phyloP scores from a whole-genome alignment of 2,888 invertebrate genomes.

The Nymphalis polychloros region DNA sequence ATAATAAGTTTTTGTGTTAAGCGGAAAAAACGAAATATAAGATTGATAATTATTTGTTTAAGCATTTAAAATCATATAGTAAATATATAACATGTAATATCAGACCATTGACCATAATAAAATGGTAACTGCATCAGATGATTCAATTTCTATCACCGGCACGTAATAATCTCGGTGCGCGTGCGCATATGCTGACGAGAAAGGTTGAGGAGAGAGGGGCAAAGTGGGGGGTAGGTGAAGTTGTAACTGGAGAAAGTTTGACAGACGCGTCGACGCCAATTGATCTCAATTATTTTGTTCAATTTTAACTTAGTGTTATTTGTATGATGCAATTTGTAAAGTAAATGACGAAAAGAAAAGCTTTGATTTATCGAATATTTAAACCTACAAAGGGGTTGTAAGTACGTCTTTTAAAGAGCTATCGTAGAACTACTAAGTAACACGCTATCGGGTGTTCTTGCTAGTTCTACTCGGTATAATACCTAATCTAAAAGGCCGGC shows the following conservation, averaged over 20 bases:
- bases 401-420: too few relatives aligned
- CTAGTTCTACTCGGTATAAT: too few relatives aligned
- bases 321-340: slow-evolving; percentile 22
- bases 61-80: neutral
- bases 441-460: too few relatives aligned
- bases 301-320: slow-evolving; percentile 14
- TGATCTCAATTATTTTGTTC: slow-evolving; percentile 34
- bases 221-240: slow-evolving; percentile 16
- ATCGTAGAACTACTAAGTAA: too few relatives aligned
- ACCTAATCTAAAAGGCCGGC: too few relatives aligned
- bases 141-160: slow-evolving; percentile 44
- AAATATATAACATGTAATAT: neutral
- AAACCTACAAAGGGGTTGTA: neutral
- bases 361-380: neutral
- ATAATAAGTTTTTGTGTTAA: too few relatives aligned
- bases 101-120: neutral
- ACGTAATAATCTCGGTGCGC: slow-evolving; percentile 17
- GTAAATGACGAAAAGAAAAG: neutral
- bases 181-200: slow-evolving; percentile 5
- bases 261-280: slow-evolving; percentile 44
- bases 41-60: neutral
- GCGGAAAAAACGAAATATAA: too few relatives aligned
- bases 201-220: slow-evolving; percentile 11
- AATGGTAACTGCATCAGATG: slow-evolving; percentile 31
- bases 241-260: slow-evolving; percentile 46